Base-by-base conservation (phyloP, 2,888 invertebrate genomes). In the Netelia melanura region DNA sequence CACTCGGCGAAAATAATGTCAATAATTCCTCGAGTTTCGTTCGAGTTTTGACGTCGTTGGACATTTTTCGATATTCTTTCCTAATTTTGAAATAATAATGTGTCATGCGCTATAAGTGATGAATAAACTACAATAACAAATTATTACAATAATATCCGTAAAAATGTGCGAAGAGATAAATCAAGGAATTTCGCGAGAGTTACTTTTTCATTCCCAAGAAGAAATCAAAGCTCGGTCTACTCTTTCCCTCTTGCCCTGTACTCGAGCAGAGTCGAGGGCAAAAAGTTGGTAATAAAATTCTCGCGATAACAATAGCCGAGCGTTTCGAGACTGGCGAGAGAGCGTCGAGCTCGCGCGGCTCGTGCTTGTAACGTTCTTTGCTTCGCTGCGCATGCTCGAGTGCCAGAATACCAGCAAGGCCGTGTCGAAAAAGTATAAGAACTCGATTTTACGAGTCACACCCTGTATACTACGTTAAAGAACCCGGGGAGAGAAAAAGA, bases 371-470 rank as follows among this genome's bases (percentile, higher is more conserved):
- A 38, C 38, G 38, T 38, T 38, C 38, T 38, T 6, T 38, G 68
- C 61, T 43, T 17, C 10, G 71, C 0, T 30, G 56, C 52, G 62
- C 70, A 44, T 30, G 61, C 48, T 43, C 78, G 62, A 44, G 58
- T 56, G 75, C 79, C 43, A 58, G 64, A 70, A 77, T 70, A 58
- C 30, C 11, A 44, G 72, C 72, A 56, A 80, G 68, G 72, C 56
- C 78, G 62, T 75, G 70, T 11, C 43, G 70, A 14, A 65, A 71
- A 76, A 83, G 79, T 83, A 38, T 6, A 64, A 75, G 65, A 76
- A 65, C 80, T 80, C 80, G 38, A 62, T 5, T 61, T 80, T 65
- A 76, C 79, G 71, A 71, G 79, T 76, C 76, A 71, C 71, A 80
- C 71, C 38, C 38, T 38, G 23, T 52, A 30, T 65, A 44, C 65